A percentile compares a stretch with the other conserved stretches of the same genome.
phyloP scores from a whole-genome alignment of 1,140 invertebrate genomes.

The Odontomachus brunneus region DNA sequence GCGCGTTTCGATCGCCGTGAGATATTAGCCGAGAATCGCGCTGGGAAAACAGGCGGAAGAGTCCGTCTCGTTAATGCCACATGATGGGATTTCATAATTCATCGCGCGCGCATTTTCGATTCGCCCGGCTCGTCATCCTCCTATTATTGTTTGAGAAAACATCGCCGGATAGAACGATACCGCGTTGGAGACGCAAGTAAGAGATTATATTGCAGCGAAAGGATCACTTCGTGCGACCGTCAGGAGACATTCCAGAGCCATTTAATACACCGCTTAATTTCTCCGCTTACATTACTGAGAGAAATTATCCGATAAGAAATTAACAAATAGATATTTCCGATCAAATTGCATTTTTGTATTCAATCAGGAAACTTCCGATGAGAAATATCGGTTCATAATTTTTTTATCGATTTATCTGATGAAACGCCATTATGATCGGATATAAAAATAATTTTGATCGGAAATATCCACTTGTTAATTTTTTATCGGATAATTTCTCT shows the following conservation, averaged over 20 bases:
- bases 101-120: slow-evolving; percentile 7
- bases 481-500: too few relatives aligned
- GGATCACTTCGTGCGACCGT: neutral
- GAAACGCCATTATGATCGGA: too few relatives aligned
- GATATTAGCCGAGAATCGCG: slow-evolving; percentile 57
- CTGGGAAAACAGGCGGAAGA: slow-evolving; percentile 43
- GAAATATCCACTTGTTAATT: too few relatives aligned
- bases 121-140: neutral
- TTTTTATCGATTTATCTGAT: too few relatives aligned
- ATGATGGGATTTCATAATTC: slow-evolving; percentile 48
- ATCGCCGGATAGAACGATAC: neutral
- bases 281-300: too few relatives aligned
- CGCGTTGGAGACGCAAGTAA: neutral
- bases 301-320: too few relatives aligned
- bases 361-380: too few relatives aligned
- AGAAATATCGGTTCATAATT: too few relatives aligned
- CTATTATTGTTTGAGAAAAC: slow-evolving; percentile 35
- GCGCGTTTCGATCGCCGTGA: slow-evolving; percentile 51
- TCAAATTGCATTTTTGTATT: too few relatives aligned
- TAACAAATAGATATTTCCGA: too few relatives aligned
- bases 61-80: slow-evolving; percentile 34
- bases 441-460: too few relatives aligned
- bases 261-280: slow-evolving; percentile 7
- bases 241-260: slow-evolving; percentile 4
- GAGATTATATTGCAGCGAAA: slow-evolving; percentile 15